Evolutionary conservation across 2,888 invertebrate genomes (phyloP), one percentile per base, ranked within the genome.

Genomic region (Thymelicus sylvestris): DNA sequence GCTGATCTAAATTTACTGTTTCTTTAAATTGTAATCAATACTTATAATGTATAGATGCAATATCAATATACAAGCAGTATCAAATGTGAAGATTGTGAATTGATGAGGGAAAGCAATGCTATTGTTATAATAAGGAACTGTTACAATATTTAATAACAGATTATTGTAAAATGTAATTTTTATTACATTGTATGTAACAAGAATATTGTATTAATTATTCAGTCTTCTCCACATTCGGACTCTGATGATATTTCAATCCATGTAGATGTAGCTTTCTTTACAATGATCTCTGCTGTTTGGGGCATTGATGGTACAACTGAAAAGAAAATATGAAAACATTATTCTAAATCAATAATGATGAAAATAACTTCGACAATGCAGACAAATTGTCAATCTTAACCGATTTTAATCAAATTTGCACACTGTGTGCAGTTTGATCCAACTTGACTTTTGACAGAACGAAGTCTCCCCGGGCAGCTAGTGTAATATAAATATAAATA

Each of bases 181-280:
- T 83, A 86, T 90, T 88, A 89, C 84, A 90, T 89, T 88, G 87
- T 88, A 88, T 86, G 84, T 83, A 81, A 86, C 78, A 82, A 81
- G 82, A 69, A 75, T 73, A 72, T 63, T 80, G 70, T 77, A 72
- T 81, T 75, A 80, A 79, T 68, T 70, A 73, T 77, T 87, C 78
- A 85, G 66, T 87, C 83, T 75, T 84, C 93, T 50, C 19, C 66
- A 55, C 55, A n/a, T 55, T 90, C 93, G 5, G 93, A 93, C 72
- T 89, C 93, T 72, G 93, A 93, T 74, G 93, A 93, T 75, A 93
- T 84, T 80, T 93, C 93, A 79, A 93, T 90, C 93, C 93, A 93
- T 71, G 84, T 79, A 65, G 92, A 88, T 47, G 83, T 79, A 62
- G 84, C 86, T 74, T 86, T 83, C 74, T 89, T 90, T 6, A 81